phyloP scores from a whole-genome alignment of 30 jellyfish, hydroid and myxozoan species.

The Turritopsis dohrnii region DNA sequence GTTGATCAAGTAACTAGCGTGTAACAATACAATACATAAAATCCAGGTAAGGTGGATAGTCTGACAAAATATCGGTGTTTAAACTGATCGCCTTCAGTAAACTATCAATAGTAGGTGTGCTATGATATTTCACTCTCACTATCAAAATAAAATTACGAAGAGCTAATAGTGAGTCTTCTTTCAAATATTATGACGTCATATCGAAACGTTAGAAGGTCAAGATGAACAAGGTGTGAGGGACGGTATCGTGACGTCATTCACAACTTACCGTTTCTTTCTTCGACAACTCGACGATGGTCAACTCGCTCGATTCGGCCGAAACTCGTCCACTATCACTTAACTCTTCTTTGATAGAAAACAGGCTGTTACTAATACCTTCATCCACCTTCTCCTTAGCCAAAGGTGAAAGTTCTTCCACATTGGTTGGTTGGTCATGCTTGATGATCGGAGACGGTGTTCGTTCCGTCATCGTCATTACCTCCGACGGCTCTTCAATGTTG shows the following conservation, averaged over 20 bases:
- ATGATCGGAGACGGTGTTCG: background rate
- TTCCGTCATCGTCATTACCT: background rate
- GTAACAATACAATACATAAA: too few species aligned
- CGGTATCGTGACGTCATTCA: too few species aligned
- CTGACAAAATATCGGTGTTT: too few species aligned
- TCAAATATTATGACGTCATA: too few species aligned
- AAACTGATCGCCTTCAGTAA: too few species aligned
- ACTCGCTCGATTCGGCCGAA: background rate
- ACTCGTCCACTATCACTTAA: background rate
- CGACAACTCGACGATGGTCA: background rate
- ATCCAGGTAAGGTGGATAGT: too few species aligned
- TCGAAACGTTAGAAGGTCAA: too few species aligned
- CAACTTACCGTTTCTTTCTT: conserved; percentile 9
- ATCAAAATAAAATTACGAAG: too few species aligned
- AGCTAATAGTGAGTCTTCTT: too few species aligned
- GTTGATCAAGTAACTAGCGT: too few species aligned
- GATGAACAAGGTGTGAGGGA: background rate
- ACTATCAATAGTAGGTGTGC: too few species aligned
- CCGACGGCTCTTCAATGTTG: background rate
- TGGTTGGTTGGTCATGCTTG: background rate
- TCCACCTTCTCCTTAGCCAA: background rate
- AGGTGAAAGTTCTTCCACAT: background rate
- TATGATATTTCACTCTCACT: too few species aligned
- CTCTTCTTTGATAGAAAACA: background rate
- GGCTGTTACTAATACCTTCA: conserved; percentile 12